Percentiles rank a stretch among this genome's conserved stretches.
Evolutionary conservation across 2,113 vertebrate species (phyloP).

Genomic region (Chascanopsetta lugubris): DNA sequence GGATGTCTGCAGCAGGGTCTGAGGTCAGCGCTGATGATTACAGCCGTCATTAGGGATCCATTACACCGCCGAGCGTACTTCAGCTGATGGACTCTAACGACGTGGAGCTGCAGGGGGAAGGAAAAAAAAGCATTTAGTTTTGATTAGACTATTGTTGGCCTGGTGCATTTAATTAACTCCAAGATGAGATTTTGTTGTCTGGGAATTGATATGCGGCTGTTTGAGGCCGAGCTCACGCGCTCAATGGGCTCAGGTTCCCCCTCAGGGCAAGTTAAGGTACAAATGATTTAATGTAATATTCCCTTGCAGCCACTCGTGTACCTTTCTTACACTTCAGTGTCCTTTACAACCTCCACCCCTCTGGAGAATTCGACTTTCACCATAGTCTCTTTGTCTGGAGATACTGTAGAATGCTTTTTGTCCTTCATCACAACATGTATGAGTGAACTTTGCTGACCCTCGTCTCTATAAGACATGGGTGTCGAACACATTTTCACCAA

Average conservation of each 20-base stretch:
- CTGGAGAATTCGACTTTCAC: slow-evolving; percentile 36
- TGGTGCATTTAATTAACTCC: slow-evolving; percentile 72
- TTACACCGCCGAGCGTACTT: slow-evolving; percentile 61
- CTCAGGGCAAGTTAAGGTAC: slow-evolving; percentile 43
- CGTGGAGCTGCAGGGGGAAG: slow-evolving; percentile 47
- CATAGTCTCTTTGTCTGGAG: neutral
- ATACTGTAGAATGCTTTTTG: slow-evolving; percentile 3
- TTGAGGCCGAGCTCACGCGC: slow-evolving; percentile 13
- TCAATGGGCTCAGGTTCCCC: slow-evolving; percentile 15
- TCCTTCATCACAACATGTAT: slow-evolving; percentile 12
- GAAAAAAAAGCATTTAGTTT: slow-evolving; percentile 72
- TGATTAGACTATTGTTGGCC: slow-evolving; percentile 71
- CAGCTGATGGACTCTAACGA: slow-evolving; percentile 69
- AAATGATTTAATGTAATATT: slow-evolving; percentile 51
- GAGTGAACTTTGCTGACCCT: too few relatives aligned
- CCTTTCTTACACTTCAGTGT: slow-evolving; percentile 29
- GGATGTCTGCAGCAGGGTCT: slow-evolving; percentile 54
- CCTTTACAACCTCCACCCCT: slow-evolving; percentile 1
- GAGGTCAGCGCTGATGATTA: slow-evolving; percentile 70
- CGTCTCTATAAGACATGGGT: too few relatives aligned
- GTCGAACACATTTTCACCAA: too few relatives aligned
- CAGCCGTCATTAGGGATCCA: slow-evolving; percentile 65
- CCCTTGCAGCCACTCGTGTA: slow-evolving; percentile 11
- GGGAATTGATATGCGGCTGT: slow-evolving; percentile 46
- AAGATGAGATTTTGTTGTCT: slow-evolving; percentile 67